phyloP scores from a whole-genome alignment of 1,140 invertebrate species.

The Bombyx mori region DNA sequence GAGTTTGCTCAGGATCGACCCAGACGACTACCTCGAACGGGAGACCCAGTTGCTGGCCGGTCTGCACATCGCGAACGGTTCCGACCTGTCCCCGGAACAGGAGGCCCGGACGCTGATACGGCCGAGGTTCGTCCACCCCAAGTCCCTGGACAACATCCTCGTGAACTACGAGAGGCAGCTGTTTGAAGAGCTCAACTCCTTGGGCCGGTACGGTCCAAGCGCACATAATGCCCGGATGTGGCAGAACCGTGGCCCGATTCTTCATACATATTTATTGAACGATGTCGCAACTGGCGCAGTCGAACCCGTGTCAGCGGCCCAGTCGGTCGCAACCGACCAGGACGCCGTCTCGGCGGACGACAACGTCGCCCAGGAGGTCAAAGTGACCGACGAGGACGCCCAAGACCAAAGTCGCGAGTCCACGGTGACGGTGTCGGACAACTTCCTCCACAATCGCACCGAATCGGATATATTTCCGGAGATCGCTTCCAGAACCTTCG shows the following conservation, averaged over 20 bases:
- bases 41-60: conserved; percentile 67
- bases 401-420: conserved; percentile 26
- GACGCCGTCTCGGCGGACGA: conserved; percentile 55
- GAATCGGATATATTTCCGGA: conserved; percentile 54
- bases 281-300: conserved; percentile 57
- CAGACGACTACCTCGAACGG: conserved; percentile 75
- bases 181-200: conserved; percentile 83
- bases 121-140: conserved; percentile 78
- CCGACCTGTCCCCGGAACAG: conserved; percentile 75
- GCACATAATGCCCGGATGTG: conserved; percentile 48
- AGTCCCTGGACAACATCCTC: conserved; percentile 81
- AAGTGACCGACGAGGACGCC: conserved; percentile 45
- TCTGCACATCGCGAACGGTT: conserved; percentile 76
- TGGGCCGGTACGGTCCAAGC: conserved; percentile 64
- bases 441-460: conserved; percentile 43
- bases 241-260: conserved; percentile 37
- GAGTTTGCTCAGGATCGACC: conserved; percentile 82
- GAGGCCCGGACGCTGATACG: conserved; percentile 69
- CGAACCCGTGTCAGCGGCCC: conserved; percentile 31
- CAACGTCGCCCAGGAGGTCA: conserved; percentile 58
- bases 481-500: conserved; percentile 49
- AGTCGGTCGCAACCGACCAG: conserved; percentile 29
- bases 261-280: conserved; percentile 65
- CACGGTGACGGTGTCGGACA: conserved; percentile 48
- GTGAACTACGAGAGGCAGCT: conserved; percentile 80